Percentiles rank a stretch among this genome's conserved stretches.
phyloP scores from a whole-genome alignment of 2,888 invertebrate species.

The Caenorhabditis sp. region DNA sequence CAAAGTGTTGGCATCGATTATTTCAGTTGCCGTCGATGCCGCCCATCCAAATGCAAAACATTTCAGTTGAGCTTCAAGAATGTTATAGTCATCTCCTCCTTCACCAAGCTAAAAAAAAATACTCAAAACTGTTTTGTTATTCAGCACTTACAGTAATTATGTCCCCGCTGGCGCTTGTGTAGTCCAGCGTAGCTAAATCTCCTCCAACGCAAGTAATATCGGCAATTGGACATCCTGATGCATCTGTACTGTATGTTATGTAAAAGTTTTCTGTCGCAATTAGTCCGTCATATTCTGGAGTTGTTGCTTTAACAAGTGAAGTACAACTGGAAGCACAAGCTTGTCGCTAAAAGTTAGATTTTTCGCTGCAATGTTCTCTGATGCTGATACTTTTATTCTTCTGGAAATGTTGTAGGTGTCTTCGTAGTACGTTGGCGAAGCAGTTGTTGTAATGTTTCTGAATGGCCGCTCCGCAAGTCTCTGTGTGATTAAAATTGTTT shows the following conservation, averaged over 20 bases:
- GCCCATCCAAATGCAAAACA: conserved; percentile 52
- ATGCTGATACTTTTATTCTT: conserved; percentile 17
- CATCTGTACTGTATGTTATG: conserved; percentile 40
- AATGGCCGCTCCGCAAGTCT: conserved; percentile 19
- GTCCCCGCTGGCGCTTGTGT: background rate
- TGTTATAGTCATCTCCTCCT: conserved; percentile 30
- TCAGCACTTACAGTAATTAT: conserved; percentile 18
- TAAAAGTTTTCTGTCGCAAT: conserved; percentile 51
- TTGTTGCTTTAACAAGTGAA: conserved; percentile 27
- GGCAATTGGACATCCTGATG: conserved; percentile 17
- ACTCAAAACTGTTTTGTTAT: background rate
- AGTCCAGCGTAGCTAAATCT: conserved; percentile 40
- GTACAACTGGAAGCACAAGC: conserved; percentile 37
- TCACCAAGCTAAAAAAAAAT: conserved; percentile 23
- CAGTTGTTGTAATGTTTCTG: conserved; percentile 20
- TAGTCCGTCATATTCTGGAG: conserved; percentile 30
- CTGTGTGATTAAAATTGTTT: background rate
- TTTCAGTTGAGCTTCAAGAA: conserved; percentile 46
- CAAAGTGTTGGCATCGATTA: conserved; percentile 20
- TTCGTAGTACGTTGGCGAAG: conserved; percentile 26
- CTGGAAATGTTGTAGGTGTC: conserved; percentile 30
- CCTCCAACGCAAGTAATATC: conserved; percentile 49
- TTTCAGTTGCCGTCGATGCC: conserved; percentile 11
- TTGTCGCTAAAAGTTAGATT: conserved; percentile 48
- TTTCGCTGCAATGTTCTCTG: background rate